These are phyloP conservation scores for Vireo altiloquus DNA, from an alignment of 2,113 vertebrate genomes.

Conservation along the genomic window DNA sequence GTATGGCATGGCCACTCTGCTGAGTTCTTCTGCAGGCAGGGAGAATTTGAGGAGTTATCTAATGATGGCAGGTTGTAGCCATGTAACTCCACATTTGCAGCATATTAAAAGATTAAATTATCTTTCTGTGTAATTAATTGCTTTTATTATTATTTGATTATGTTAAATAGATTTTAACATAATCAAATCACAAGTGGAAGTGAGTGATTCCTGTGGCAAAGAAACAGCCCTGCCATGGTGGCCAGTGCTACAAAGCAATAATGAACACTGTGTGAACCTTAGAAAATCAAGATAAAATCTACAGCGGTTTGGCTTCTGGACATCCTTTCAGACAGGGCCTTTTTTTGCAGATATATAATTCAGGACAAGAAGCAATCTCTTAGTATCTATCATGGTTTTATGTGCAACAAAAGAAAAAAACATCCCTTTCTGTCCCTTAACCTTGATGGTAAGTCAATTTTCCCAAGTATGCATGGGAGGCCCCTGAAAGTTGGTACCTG, in stretches of 20 bases:
- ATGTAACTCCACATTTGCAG: background rate
- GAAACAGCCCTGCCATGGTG: background rate
- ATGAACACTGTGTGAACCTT: background rate
- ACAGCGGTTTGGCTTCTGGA: background rate
- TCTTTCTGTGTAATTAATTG: background rate
- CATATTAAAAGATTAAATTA: background rate
- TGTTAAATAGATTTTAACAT: background rate
- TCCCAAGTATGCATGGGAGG: background rate
- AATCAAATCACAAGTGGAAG: background rate
- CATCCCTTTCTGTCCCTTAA: background rate
- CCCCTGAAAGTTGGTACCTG: no score
- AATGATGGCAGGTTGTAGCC: background rate
- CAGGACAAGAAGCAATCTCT: background rate
- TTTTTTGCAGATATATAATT: background rate
- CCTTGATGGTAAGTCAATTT: background rate
- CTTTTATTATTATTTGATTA: background rate
- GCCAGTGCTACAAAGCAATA: background rate
- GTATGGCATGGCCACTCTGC: background rate
- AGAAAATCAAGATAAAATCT: slow-evolving; percentile 13
- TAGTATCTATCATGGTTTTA: background rate
- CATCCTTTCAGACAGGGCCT: background rate
- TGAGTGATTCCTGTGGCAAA: background rate
- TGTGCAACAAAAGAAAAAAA: background rate
- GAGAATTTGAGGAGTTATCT: background rate
- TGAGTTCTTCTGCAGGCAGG: background rate